A percentile compares a stretch with the other conserved stretches of the same genome.
These are phyloP conservation scores for Melinopterus prodromus DNA, from an alignment of 2,888 invertebrate species.

Conservation along the genomic window DNA sequence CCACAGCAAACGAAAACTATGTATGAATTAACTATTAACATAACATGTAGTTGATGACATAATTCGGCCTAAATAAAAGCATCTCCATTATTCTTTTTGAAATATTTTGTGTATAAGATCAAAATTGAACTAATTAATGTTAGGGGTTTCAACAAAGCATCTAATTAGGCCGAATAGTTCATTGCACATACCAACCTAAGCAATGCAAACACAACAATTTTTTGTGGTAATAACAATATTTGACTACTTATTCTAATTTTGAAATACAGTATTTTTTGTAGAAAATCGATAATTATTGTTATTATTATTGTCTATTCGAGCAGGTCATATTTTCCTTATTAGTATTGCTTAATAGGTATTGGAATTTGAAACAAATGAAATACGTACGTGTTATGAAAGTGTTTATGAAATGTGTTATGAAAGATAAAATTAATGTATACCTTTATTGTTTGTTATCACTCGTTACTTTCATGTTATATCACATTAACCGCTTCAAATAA, in stretches of 20 bases:
- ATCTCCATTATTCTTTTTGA: not conserved
- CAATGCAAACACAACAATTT: not conserved
- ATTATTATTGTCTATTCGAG: not conserved
- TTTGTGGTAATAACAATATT: not conserved
- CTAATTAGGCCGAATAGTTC: not conserved
- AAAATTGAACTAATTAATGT: no score
- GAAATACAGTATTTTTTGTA: not conserved
- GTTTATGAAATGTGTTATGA: not conserved
- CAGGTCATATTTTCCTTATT: not conserved
- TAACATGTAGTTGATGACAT: not conserved
- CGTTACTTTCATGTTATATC: no score
- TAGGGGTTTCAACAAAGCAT: no score
- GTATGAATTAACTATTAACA: not conserved
- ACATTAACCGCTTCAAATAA: no score
- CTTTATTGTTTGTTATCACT: no score
- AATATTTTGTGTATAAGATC: no score
- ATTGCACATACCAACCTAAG: not conserved
- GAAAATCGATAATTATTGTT: not conserved
- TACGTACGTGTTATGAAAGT: not conserved
- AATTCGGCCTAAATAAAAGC: not conserved
- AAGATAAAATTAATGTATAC: not conserved
- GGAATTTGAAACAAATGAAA: not conserved
- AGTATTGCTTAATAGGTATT: not conserved
- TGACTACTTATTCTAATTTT: conserved; percentile 4
- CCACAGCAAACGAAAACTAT: no score